These are phyloP conservation scores for Empidonax alnorum DNA, from an alignment of 2,113 vertebrate genomes.

Conservation along the genomic window DNA sequence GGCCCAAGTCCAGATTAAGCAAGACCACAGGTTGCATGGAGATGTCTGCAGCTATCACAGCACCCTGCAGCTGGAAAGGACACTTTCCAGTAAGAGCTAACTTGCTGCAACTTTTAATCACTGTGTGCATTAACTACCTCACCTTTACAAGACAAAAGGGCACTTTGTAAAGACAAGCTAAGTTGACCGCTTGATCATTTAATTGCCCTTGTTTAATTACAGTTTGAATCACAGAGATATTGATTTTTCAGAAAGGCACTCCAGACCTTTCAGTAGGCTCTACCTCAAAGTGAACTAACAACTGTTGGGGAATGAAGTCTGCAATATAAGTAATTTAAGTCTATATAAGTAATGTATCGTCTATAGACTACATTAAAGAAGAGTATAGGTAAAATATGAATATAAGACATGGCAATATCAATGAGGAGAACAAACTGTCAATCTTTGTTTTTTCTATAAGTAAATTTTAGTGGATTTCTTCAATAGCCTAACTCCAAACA, in stretches of 20 bases:
- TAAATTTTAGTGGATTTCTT: background rate
- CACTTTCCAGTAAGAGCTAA: background rate
- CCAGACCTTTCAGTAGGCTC: background rate
- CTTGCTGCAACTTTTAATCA: slow-evolving; percentile 11
- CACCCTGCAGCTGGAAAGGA: background rate
- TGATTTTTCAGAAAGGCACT: slow-evolving; percentile 18
- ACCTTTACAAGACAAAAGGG: background rate
- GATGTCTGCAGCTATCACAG: background rate
- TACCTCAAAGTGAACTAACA: background rate
- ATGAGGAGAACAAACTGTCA: background rate
- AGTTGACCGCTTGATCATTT: background rate
- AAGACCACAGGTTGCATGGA: background rate
- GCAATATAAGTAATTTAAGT: slow-evolving; percentile 15
- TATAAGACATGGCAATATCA: background rate
- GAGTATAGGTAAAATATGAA: background rate
- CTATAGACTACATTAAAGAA: background rate
- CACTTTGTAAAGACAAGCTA: background rate
- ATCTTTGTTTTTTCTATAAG: background rate
- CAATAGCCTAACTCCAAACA: background rate
- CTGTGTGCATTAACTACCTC: background rate
- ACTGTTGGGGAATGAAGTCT: background rate
- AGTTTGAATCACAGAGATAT: slow-evolving; percentile 6
- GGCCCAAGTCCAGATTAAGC: background rate
- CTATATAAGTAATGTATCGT: background rate
- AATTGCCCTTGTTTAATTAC: slow-evolving; percentile 44